phyloP scores from a whole-genome alignment of 1,140 invertebrate species.

The Lepidurus packardi region DNA sequence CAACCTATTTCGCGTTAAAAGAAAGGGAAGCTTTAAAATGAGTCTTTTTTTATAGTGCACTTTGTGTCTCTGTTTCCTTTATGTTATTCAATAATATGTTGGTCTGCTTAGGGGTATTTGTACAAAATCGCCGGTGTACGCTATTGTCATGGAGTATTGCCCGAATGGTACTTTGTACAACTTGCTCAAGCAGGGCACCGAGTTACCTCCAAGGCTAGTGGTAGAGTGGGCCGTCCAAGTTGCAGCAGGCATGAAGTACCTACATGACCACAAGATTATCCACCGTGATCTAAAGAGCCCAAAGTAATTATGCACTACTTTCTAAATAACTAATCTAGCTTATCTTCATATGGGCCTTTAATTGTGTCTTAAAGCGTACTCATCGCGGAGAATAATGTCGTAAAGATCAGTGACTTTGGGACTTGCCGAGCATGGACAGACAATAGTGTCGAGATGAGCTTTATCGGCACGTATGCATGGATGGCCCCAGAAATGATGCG shows the following conservation, averaged over 20 bases:
- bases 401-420: slow-evolving; percentile 98
- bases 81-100: slow-evolving; percentile 26
- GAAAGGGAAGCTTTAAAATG: too few species aligned
- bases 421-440: slow-evolving; percentile 91
- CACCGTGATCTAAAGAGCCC: slow-evolving; percentile 94
- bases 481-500: slow-evolving; percentile 99
- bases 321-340: background rate
- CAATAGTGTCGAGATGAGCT: slow-evolving; percentile 94
- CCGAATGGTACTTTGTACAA: slow-evolving; percentile 91
- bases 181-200: slow-evolving; percentile 69
- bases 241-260: slow-evolving; percentile 90
- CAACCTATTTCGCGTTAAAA: too few species aligned
- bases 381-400: slow-evolving; percentile 78
- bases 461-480: slow-evolving; percentile 95
- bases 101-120: slow-evolving; percentile 71
- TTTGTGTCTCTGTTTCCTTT: background rate
- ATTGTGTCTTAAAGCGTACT: slow-evolving; percentile 67
- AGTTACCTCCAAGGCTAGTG: slow-evolving; percentile 73
- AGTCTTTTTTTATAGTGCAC: background rate
- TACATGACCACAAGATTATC: slow-evolving; percentile 94
- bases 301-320: slow-evolving; percentile 60
- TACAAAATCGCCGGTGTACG: slow-evolving; percentile 86
- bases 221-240: slow-evolving; percentile 93
- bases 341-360: slow-evolving; percentile 25
- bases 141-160: slow-evolving; percentile 97